Evolutionary conservation across 2,888 invertebrate species (phyloP).

Genomic region (Pheosia tremula): DNA sequence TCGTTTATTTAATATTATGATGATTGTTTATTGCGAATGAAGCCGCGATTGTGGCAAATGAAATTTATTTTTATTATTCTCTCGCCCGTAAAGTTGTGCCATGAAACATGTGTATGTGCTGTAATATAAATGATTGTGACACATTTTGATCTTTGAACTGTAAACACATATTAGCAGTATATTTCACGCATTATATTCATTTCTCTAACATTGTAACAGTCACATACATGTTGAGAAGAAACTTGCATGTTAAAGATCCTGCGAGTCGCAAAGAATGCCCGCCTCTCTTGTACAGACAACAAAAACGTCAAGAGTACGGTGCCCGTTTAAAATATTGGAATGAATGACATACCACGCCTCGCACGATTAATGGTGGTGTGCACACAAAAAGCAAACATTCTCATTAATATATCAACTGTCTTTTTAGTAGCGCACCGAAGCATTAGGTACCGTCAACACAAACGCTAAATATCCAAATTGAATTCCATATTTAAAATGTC

Average conservation of each 20-base stretch:
- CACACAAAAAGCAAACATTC: constrained; percentile 80
- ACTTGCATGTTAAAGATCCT: constrained; percentile 51
- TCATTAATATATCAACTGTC: constrained; percentile 85
- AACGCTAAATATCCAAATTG: constrained; percentile 34
- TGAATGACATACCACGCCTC: constrained; percentile 83
- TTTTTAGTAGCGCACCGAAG: constrained; percentile 69
- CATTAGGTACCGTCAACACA: constrained; percentile 70
- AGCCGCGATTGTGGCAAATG: constrained; percentile 17
- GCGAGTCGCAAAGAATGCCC: constrained; percentile 65
- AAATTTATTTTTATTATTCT: constrained; percentile 19
- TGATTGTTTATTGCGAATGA: constrained; percentile 22
- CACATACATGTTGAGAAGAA: constrained; percentile 32
- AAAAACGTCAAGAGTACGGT: constrained; percentile 72
- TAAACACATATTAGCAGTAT: constrained; percentile 13
- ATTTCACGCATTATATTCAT: constrained; percentile 11
- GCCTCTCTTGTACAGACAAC: constrained; percentile 75
- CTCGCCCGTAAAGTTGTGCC: neutral
- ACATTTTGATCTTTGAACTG: constrained; percentile 24
- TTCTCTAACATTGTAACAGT: constrained; percentile 22
- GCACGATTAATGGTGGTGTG: constrained; percentile 80
- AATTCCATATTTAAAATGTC: constrained; percentile 44
- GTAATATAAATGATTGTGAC: constrained; percentile 24
- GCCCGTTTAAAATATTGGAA: constrained; percentile 83
- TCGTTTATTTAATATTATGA: constrained; percentile 27
- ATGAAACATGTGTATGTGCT: neutral